These are phyloP conservation scores for Acromyrmex echinatior DNA, from an alignment of 1,140 invertebrate species.

Conservation along the genomic window DNA sequence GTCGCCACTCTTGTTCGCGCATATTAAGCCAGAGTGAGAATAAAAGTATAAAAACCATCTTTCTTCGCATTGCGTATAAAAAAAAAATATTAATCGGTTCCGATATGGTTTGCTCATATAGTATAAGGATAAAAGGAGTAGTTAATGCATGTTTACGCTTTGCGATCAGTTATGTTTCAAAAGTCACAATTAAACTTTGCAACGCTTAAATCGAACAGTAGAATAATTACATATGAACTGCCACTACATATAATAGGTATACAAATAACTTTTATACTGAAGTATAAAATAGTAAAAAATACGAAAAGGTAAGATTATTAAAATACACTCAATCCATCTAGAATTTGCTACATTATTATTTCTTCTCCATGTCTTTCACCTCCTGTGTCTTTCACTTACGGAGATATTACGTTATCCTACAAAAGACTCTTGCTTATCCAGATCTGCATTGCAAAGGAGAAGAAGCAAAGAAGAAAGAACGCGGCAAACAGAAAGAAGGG, in stretches of 20 bases:
- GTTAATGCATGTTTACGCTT: constrained; percentile 42
- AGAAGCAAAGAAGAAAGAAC: constrained; percentile 72
- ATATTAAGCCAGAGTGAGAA: constrained; percentile 58
- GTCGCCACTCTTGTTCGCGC: constrained; percentile 61
- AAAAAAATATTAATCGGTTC: constrained; percentile 19
- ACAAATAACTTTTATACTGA: background rate
- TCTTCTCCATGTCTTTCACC: background rate
- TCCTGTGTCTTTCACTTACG: constrained; percentile 37
- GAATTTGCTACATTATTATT: background rate
- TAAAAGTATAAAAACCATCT: constrained; percentile 43
- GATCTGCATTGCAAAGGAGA: constrained; percentile 71
- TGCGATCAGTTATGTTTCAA: background rate
- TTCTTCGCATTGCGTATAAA: background rate
- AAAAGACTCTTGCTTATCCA: constrained; percentile 45
- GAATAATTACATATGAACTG: constrained; percentile 17
- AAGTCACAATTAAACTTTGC: background rate
- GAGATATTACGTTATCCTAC: constrained; percentile 48
- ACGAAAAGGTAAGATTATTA: background rate
- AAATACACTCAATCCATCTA: background rate
- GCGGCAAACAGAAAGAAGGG: constrained; percentile 52
- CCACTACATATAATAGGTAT: background rate
- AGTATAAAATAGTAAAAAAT: background rate
- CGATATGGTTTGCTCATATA: background rate
- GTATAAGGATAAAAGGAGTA: background rate
- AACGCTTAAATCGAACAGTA: background rate